Conservation (phyloP, 30 jellyfish, hydroid and myxozoan genomes). For the Calvadosia cruxmelitensis region DNA sequence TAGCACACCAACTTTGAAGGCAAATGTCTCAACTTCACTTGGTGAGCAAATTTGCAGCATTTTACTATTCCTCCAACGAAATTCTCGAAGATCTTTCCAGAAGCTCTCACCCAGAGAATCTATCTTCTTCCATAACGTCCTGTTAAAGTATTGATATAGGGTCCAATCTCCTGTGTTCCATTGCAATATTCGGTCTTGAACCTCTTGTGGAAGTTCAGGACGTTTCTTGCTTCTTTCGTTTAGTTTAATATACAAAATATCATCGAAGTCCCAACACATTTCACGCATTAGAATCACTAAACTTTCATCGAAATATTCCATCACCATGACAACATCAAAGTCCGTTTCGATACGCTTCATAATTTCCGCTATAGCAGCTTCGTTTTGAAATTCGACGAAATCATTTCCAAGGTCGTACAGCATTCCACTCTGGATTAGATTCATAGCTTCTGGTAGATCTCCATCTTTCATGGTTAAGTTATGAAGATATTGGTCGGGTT, state of each 20-base stretch:
- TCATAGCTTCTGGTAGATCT: slow-evolving; percentile 75
- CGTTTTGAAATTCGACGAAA: slow-evolving; percentile 56
- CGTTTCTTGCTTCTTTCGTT: slow-evolving; percentile 58
- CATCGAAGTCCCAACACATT: slow-evolving; percentile 83
- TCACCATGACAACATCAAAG: slow-evolving; percentile 65
- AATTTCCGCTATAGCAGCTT: slow-evolving; percentile 15
- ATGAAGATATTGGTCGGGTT: slow-evolving; percentile 75
- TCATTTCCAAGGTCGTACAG: slow-evolving; percentile 85
- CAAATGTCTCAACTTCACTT: slow-evolving; percentile 49
- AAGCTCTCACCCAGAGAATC: slow-evolving; percentile 40
- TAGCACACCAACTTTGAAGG: slow-evolving; percentile 41
- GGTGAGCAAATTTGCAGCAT: slow-evolving; percentile 58
- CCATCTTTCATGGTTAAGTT: slow-evolving; percentile 57
- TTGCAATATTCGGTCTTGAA: slow-evolving; percentile 24
- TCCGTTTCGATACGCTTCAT: slow-evolving; percentile 44
- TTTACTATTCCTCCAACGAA: slow-evolving; percentile 36
- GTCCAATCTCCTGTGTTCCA: slow-evolving; percentile 78
- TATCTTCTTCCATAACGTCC: slow-evolving; percentile 72
- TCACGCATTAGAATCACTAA: slow-evolving; percentile 66
- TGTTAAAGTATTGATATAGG: slow-evolving; percentile 50
- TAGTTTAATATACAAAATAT: slow-evolving; percentile 64
- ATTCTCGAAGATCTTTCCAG: slow-evolving; percentile 73
- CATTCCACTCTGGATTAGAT: slow-evolving; percentile 87
- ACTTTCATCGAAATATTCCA: slow-evolving; percentile 91
- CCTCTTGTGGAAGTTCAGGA: slow-evolving; percentile 10